A percentile compares a stretch with the other conserved stretches of the same genome.
Evolutionary conservation across 2,888 invertebrate genomes (phyloP).

Genomic region (Junonia oenone): DNA sequence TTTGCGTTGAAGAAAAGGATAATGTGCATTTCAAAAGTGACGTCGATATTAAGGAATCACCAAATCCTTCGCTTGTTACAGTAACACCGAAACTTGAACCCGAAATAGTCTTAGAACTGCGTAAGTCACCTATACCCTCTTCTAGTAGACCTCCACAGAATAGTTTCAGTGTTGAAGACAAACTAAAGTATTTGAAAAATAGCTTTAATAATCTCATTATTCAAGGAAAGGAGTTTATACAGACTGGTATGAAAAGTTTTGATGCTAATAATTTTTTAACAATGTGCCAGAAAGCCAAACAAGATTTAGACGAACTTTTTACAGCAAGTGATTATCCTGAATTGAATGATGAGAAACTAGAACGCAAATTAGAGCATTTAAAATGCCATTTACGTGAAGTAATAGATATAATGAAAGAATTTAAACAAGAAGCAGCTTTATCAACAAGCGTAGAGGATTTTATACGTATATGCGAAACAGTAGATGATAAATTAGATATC

Average conservation of each 20-base stretch:
- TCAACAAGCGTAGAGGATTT: slow-evolving; percentile 35
- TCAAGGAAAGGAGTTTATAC: slow-evolving; percentile 33
- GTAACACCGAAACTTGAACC: background rate
- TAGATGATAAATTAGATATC: slow-evolving; percentile 32
- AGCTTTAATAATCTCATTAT: slow-evolving; percentile 34
- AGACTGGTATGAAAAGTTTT: slow-evolving; percentile 29
- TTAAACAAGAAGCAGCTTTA: slow-evolving; percentile 26
- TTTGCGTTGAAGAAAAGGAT: background rate
- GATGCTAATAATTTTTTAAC: slow-evolving; percentile 33
- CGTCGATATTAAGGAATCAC: background rate
- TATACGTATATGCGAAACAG: slow-evolving; percentile 31
- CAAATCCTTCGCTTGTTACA: background rate
- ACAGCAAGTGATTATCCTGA: background rate
- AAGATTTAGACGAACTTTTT: background rate
- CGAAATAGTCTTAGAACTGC: background rate
- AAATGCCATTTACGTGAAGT: slow-evolving; percentile 34
- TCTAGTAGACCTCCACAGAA: background rate
- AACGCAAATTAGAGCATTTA: slow-evolving; percentile 31
- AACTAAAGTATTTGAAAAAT: slow-evolving; percentile 31
- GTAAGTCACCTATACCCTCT: background rate
- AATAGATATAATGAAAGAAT: slow-evolving; percentile 32
- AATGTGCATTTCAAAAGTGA: background rate
- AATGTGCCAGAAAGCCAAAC: slow-evolving; percentile 30
- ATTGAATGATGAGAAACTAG: slow-evolving; percentile 19
- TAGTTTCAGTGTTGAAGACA: slow-evolving; percentile 11